A percentile compares a stretch with the other conserved stretches of the same genome.
These are phyloP conservation scores for Antennarius maculatus DNA, from an alignment of 2,797 vertebrate species.

Conservation along the genomic window DNA sequence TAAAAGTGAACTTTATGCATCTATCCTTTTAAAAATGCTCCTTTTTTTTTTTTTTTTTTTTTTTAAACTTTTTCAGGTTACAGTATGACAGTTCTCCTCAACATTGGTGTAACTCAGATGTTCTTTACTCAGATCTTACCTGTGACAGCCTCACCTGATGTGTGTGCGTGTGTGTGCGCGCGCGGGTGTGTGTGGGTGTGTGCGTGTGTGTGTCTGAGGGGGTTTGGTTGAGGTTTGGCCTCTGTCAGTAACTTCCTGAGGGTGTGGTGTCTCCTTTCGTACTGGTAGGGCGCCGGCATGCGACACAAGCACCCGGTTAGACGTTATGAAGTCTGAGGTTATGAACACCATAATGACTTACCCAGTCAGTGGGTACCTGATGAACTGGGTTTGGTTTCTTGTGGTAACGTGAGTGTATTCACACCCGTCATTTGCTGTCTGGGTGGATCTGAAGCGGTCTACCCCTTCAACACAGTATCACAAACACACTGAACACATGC, in stretches of 20 bases:
- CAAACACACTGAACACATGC: constrained; percentile 5
- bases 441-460: constrained; percentile 20
- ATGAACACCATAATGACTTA: too few relatives aligned
- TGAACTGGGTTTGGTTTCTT: constrained; percentile 2
- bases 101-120: not conserved
- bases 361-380: constrained; percentile 14
- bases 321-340: not conserved
- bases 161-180: not conserved
- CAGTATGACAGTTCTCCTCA: too few relatives aligned
- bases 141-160: not conserved
- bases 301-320: constrained; percentile 37
- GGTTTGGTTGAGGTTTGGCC: constrained; percentile 23
- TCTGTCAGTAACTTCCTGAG: constrained; percentile 55
- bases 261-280: constrained; percentile 67
- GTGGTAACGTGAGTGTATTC: not conserved
- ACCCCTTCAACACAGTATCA: constrained; percentile 25
- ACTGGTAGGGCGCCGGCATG: constrained; percentile 25
- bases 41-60: too few relatives aligned
- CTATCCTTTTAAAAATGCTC: constrained; percentile 1
- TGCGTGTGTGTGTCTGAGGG: not conserved
- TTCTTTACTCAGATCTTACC: constrained; percentile 7
- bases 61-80: not conserved
- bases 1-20: constrained; percentile 1
- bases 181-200: too few relatives aligned
- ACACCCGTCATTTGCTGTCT: constrained; percentile 11